Evolutionary conservation across 35 echinoderm and acorn worm genomes (phyloP), one percentile per base, ranked within the genome.

Genomic region (Ophiothrix spiculata): DNA sequence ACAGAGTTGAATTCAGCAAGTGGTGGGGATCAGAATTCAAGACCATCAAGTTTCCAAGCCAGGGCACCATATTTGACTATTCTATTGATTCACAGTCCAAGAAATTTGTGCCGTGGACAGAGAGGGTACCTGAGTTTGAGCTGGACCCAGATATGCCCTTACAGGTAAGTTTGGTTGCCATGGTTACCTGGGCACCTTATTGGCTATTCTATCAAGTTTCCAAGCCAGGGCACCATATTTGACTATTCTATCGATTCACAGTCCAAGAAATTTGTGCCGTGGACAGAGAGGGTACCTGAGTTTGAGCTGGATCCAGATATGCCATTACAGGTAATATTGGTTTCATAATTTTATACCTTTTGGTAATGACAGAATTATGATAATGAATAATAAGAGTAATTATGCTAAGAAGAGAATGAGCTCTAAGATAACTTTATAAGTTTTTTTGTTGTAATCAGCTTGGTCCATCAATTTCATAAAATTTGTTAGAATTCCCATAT

Each of bases 11-110:
- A 73, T 98, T 98, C 91, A 93, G 88, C 60, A 98, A 98, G 56
- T 98, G 95, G 95, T 98, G 95, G 95, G 83, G 93, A 25, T 91
- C 95, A 12, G 95, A 98, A 29, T 98, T 98, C 85, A 97, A 97
- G 91, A 97, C 95, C 85, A 97, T 97, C 90, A 97, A 97, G 75
- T 97, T 97, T 82, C 95, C n/a, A n/a, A n/a, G n/a, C n/a, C n/a
- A n/a, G n/a, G n/a, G n/a, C n/a, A n/a, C n/a, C n/a, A n/a, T n/a
- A n/a, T n/a, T n/a, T n/a, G n/a, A n/a, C n/a, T n/a, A n/a, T n/a
- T n/a, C n/a, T n/a, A n/a, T n/a, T n/a, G n/a, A n/a, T n/a, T n/a
- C n/a, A n/a, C n/a, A n/a, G n/a, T n/a, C n/a, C n/a, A n/a, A n/a
- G n/a, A n/a, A n/a, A n/a, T n/a, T n/a, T n/a, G n/a, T n/a, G n/a